These are phyloP conservation scores for Pedionomus torquatus DNA, from an alignment of 2,113 vertebrate species.

Conservation along the genomic window DNA sequence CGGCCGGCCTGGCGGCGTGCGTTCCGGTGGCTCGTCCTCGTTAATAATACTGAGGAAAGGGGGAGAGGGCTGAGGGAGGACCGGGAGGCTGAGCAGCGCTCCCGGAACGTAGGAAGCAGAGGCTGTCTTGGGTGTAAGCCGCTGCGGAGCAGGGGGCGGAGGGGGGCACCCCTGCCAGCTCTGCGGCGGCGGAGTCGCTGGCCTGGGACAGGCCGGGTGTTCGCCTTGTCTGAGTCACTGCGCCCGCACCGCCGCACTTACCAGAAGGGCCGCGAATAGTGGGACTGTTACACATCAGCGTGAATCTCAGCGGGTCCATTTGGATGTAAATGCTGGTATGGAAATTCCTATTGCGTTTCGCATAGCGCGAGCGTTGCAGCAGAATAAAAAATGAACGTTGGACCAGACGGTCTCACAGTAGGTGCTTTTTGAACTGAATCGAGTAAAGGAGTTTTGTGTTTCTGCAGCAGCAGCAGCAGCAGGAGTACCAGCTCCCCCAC, in stretches of 20 bases:
- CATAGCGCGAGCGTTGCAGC: constrained; percentile 14
- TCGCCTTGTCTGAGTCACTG: neutral
- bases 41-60: neutral
- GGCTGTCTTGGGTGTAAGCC: neutral
- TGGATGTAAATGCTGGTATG: constrained; percentile 46
- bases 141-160: neutral
- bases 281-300: neutral
- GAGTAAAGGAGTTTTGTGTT: constrained; percentile 45
- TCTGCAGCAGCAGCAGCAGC: constrained; percentile 23
- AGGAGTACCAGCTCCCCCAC: constrained; percentile 32
- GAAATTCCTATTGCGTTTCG: constrained; percentile 49
- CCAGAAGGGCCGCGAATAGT: neutral
- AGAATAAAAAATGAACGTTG: constrained; percentile 48
- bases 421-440: constrained; percentile 46
- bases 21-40: neutral
- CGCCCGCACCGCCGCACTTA: neutral
- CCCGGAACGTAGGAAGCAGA: neutral
- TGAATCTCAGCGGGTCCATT: constrained; percentile 33
- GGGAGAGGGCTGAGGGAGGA: too few species aligned
- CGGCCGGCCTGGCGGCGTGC: neutral
- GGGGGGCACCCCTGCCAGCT: neutral
- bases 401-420: constrained; percentile 54
- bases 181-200: neutral
- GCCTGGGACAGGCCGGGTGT: neutral
- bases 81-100: neutral